Percentiles rank a stretch among this genome's conserved stretches.
Conservation (phyloP, 2,797 vertebrate species). For the Tenualosa ilisha region DNA sequence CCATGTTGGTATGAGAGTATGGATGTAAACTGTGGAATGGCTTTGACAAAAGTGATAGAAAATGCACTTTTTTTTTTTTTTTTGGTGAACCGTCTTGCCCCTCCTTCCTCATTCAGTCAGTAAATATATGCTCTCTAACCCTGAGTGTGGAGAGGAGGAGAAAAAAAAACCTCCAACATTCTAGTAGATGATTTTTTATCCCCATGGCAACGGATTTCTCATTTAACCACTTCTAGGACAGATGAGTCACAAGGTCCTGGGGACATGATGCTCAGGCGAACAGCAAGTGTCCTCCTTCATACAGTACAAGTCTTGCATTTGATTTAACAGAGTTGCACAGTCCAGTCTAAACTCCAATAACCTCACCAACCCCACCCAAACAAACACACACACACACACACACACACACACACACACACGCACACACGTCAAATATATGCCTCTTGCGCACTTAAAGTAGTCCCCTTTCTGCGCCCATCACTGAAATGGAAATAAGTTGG, state of each 20-base stretch:
- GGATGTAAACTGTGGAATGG: conserved; percentile 70
- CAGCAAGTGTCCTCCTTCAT: background rate
- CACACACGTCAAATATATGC: background rate
- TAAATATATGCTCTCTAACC: background rate
- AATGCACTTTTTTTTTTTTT: background rate
- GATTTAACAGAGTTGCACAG: background rate
- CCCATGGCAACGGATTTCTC: background rate
- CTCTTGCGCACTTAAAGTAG: no score
- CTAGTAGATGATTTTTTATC: background rate
- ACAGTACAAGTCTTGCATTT: background rate
- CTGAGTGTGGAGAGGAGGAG: background rate
- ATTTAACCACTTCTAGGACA: background rate
- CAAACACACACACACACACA: background rate
- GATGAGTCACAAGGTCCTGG: background rate
- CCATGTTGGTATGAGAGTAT: conserved; percentile 58
- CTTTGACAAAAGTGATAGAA: conserved; percentile 88
- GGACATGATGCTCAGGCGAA: background rate
- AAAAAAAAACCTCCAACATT: background rate
- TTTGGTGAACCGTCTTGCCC: background rate
- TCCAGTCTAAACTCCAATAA: background rate
- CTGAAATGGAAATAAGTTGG: background rate
- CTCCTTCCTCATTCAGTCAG: background rate
- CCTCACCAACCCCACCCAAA: no score
- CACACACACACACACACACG: background rate
- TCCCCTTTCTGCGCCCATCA: background rate